phyloP scores from a whole-genome alignment of 1,140 invertebrate species.

The Hypsibius dujardini region DNA sequence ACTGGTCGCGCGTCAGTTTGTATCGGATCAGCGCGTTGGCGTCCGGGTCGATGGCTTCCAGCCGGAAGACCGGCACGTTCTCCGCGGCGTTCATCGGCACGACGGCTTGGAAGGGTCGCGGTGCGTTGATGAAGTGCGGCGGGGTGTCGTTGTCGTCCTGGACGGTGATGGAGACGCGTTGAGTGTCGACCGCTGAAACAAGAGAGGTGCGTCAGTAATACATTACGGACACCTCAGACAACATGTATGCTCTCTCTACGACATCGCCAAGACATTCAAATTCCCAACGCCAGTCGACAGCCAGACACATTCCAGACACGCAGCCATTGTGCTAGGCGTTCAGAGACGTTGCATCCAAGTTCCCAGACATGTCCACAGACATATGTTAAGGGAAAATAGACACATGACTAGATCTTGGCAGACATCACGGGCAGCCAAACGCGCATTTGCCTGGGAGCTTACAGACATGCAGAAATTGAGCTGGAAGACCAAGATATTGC shows the following conservation, averaged over 20 bases:
- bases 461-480: too few relatives aligned
- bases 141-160: slow-evolving; percentile 31
- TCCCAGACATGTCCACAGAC: not conserved
- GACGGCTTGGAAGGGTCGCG: slow-evolving; percentile 83
- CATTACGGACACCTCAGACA: not conserved
- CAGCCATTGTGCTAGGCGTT: too few relatives aligned
- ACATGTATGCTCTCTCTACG: not conserved
- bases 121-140: slow-evolving; percentile 79
- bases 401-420: too few relatives aligned
- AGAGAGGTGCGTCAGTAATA: not conserved
- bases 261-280: too few relatives aligned
- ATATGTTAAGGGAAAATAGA: too few relatives aligned
- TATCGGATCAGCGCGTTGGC: slow-evolving; percentile 88
- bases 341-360: too few relatives aligned
- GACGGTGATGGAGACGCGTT: slow-evolving; percentile 17
- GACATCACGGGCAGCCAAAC: too few relatives aligned
- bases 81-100: slow-evolving; percentile 80
- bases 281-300: not conserved
- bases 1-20: slow-evolving; percentile 54
- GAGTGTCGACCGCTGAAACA: not conserved
- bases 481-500: too few relatives aligned
- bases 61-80: slow-evolving; percentile 81
- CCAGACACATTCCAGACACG: too few relatives aligned
- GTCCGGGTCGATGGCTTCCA: slow-evolving; percentile 81
- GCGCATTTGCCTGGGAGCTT: too few relatives aligned